phyloP scores from a whole-genome alignment of 2,888 invertebrate genomes.

The Noctuana brunneofusca region DNA sequence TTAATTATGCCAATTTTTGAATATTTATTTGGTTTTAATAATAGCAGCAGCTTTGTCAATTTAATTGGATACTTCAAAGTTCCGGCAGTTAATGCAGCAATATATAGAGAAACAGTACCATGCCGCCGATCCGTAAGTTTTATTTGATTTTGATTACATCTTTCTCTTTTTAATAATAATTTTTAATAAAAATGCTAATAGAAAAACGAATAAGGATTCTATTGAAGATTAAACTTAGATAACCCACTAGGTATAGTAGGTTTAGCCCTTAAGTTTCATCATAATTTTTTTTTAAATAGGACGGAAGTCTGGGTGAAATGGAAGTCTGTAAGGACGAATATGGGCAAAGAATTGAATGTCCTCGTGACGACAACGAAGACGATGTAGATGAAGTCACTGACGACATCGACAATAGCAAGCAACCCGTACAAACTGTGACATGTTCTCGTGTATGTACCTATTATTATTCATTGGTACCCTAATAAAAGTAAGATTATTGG shows the following conservation, averaged over 20 bases:
- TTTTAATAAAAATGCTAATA: no score
- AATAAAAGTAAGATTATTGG: no score
- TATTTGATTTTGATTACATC: not conserved
- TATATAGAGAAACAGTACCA: slow-evolving; percentile 56
- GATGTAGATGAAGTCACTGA: slow-evolving; percentile 23
- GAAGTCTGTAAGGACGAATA: slow-evolving; percentile 59
- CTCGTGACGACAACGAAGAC: slow-evolving; percentile 38
- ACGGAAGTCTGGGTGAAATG: slow-evolving; percentile 58
- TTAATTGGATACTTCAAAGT: slow-evolving; percentile 44
- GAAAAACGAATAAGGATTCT: not conserved
- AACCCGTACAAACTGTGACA: not conserved
- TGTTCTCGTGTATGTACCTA: not conserved
- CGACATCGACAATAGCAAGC: not conserved
- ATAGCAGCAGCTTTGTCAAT: slow-evolving; percentile 43
- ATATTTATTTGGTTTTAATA: slow-evolving; percentile 52
- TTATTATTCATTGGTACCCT: no score
- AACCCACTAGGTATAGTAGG: no score
- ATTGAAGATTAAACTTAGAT: no score
- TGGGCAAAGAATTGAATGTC: slow-evolving; percentile 56
- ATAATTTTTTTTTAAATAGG: slow-evolving; percentile 50
- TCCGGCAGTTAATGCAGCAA: slow-evolving; percentile 58
- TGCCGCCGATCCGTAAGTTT: slow-evolving; percentile 62
- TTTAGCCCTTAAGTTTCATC: no score
- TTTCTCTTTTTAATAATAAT: no score
- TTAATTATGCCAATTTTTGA: slow-evolving; percentile 72